These are phyloP conservation scores for Cacatua alba DNA, from an alignment of 2,113 vertebrate genomes.

Conservation along the genomic window DNA sequence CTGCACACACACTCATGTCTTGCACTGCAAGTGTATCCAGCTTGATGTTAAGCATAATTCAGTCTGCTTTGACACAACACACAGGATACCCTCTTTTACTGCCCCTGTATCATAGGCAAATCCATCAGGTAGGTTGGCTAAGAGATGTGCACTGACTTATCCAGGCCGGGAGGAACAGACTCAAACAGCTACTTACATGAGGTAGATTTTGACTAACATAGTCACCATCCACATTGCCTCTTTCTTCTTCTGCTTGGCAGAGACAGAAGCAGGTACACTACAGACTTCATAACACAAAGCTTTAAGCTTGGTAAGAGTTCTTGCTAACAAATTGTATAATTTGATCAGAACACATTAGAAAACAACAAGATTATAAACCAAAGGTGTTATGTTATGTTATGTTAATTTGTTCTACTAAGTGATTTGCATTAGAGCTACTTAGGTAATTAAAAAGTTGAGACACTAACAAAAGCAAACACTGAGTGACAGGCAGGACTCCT, in stretches of 20 bases:
- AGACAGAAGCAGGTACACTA: neutral
- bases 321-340: neutral
- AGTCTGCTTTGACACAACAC: neutral
- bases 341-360: neutral
- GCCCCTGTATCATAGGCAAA: neutral
- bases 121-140: neutral
- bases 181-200: neutral
- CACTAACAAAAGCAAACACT: neutral
- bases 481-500: neutral
- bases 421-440: neutral
- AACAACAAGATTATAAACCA: neutral
- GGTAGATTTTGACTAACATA: neutral
- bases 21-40: neutral
- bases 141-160: neutral
- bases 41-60: neutral
- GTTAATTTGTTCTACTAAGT: neutral
- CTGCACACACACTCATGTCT: neutral
- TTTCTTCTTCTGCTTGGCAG: neutral
- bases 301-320: neutral
- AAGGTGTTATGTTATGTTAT: neutral
- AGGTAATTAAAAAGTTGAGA: neutral
- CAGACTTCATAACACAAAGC: neutral
- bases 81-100: neutral
- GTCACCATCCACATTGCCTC: neutral
- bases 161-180: neutral